Evolutionary conservation across 1,140 invertebrate genomes (phyloP).

Genomic region (Coptotermes formosanus): DNA sequence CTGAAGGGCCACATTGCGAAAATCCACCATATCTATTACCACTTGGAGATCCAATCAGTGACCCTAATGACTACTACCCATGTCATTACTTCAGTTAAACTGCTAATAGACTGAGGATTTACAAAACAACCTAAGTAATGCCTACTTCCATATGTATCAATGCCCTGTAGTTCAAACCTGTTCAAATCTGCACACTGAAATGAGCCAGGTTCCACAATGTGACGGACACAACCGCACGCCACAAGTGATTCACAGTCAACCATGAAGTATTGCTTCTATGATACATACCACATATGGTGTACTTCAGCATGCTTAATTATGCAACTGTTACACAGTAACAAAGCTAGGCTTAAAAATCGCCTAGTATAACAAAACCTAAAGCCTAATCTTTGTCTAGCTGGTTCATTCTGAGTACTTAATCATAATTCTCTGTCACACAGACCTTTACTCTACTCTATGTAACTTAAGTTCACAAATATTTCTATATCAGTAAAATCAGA

Average conservation of each 20-base stretch:
- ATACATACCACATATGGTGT: background rate
- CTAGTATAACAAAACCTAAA: background rate
- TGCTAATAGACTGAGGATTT: conserved; percentile 2
- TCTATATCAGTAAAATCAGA: background rate
- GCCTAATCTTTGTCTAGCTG: no score
- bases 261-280: background rate
- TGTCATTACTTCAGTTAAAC: background rate
- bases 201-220: background rate
- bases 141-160: background rate
- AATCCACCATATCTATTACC: background rate
- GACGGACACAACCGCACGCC: background rate
- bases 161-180: background rate
- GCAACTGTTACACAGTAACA: conserved; percentile 1
- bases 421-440: background rate
- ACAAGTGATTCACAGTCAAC: background rate
- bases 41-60: background rate
- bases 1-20: no score
- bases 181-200: background rate
- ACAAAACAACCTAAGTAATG: background rate
- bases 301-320: no score
- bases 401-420: background rate
- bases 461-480: background rate
- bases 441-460: background rate
- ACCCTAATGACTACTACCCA: background rate
- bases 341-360: background rate